A percentile compares a stretch with the other conserved stretches of the same genome.
Evolutionary conservation across 2,113 vertebrate species (phyloP).

Genomic region (Polyodon spathula): DNA sequence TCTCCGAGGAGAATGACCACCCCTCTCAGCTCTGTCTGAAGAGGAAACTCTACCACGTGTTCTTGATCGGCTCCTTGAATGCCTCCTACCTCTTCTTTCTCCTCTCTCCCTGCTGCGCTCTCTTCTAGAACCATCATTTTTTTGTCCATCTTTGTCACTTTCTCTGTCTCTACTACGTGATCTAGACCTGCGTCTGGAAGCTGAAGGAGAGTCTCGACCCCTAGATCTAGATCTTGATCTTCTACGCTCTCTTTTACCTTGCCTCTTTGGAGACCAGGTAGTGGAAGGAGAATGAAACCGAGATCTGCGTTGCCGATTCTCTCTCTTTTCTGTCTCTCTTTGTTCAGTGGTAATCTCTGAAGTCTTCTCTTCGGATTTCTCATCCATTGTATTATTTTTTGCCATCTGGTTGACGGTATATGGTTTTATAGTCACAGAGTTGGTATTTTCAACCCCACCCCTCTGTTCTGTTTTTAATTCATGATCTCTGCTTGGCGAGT

Average conservation of each 20-base stretch:
- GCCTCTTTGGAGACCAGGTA: constrained; percentile 81
- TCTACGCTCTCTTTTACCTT: constrained; percentile 46
- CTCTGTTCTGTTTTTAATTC: too few species aligned
- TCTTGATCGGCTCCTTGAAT: constrained; percentile 71
- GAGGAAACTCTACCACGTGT: constrained; percentile 58
- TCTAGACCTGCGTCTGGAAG: constrained; percentile 60
- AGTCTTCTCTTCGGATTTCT: constrained; percentile 4
- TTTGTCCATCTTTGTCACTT: constrained; percentile 47
- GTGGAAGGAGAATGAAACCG: constrained; percentile 89
- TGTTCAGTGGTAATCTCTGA: constrained; percentile 20
- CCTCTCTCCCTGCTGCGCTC: constrained; percentile 65
- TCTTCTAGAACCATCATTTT: constrained; percentile 48
- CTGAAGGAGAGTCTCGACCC: constrained; percentile 41
- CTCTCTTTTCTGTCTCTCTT: constrained; percentile 41
- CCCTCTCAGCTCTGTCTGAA: constrained; percentile 59
- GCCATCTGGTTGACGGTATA: constrained; percentile 9
- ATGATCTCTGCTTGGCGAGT: constrained; percentile 76
- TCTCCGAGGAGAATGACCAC: constrained; percentile 68
- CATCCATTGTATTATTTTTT: neutral
- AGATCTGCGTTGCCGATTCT: constrained; percentile 57
- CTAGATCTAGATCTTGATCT: constrained; percentile 57
- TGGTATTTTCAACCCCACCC: too few species aligned
- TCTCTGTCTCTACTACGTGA: constrained; percentile 64
- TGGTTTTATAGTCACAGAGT: constrained; percentile 11
- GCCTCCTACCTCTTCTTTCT: constrained; percentile 60